phyloP scores from a whole-genome alignment of 2,113 vertebrate genomes.

The Kryptolebias marmoratus region DNA sequence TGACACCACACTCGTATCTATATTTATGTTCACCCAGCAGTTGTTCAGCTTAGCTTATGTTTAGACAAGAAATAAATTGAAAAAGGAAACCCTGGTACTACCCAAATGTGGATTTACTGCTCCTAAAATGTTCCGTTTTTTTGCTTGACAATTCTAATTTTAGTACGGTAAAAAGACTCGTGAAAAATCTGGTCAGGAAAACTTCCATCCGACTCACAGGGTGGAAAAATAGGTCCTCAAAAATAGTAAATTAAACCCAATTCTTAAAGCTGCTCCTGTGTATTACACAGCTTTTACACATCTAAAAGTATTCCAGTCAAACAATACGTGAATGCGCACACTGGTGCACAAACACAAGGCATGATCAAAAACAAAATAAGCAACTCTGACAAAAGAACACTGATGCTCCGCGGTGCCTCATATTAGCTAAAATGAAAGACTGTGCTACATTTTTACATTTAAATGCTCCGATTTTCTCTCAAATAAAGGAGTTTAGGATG shows the following conservation, averaged over 20 bases:
- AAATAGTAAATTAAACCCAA: neutral
- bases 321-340: neutral
- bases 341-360: neutral
- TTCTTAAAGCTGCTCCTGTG: neutral
- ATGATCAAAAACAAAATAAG: neutral
- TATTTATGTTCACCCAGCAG: no score
- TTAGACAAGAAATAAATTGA: no score
- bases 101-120: no score
- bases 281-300: neutral
- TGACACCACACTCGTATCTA: no score
- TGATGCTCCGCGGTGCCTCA: neutral
- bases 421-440: neutral
- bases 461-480: neutral
- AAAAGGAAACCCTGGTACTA: no score
- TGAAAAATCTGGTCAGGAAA: no score
- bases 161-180: no score
- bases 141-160: no score
- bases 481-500: neutral
- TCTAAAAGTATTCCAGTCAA: neutral
- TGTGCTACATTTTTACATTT: neutral
- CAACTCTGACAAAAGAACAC: neutral
- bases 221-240: no score
- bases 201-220: no score
- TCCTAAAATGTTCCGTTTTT: no score
- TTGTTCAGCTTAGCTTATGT: no score